phyloP scores from a whole-genome alignment of 2,797 vertebrate species.

The Chiroxiphia lanceolata region DNA sequence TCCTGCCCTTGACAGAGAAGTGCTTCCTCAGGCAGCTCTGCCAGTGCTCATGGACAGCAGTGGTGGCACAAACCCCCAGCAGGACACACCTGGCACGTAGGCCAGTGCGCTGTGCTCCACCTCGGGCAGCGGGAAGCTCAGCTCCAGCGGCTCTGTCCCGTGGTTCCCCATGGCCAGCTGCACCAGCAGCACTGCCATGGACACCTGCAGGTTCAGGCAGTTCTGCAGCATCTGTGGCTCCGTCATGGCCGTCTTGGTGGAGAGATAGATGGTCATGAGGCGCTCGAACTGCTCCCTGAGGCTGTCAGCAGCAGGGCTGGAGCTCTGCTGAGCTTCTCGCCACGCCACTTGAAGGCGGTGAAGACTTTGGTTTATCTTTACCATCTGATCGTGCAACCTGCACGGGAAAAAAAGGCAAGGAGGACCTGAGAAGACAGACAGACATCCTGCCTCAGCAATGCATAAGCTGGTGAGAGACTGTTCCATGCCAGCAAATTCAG shows the following conservation, averaged over 20 bases:
- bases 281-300: conserved; percentile 96
- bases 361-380: conserved; percentile 98
- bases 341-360: conserved; percentile 95
- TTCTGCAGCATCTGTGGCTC: conserved; percentile 94
- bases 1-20: neutral
- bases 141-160: conserved; percentile 83
- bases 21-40: neutral
- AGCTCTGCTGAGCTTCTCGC: conserved; percentile 91
- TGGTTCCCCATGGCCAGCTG: conserved; percentile 89
- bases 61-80: neutral
- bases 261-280: conserved; percentile 96
- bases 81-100: conserved; percentile 86
- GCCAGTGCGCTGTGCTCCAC: conserved; percentile 84
- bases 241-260: conserved; percentile 91
- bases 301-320: conserved; percentile 86
- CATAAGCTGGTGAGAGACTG: neutral
- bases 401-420: neutral
- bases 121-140: conserved; percentile 86
- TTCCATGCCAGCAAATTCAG: neutral
- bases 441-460: neutral
- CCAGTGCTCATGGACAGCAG: rapidly evolving
- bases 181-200: conserved; percentile 90
- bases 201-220: conserved; percentile 95
- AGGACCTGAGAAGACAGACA: neutral
- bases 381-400: conserved; percentile 98